Percentiles rank a stretch among this genome's conserved stretches.
Evolutionary conservation across 2,797 vertebrate genomes (phyloP).

Genomic region (Ctenochaetus hawaiiensis): DNA sequence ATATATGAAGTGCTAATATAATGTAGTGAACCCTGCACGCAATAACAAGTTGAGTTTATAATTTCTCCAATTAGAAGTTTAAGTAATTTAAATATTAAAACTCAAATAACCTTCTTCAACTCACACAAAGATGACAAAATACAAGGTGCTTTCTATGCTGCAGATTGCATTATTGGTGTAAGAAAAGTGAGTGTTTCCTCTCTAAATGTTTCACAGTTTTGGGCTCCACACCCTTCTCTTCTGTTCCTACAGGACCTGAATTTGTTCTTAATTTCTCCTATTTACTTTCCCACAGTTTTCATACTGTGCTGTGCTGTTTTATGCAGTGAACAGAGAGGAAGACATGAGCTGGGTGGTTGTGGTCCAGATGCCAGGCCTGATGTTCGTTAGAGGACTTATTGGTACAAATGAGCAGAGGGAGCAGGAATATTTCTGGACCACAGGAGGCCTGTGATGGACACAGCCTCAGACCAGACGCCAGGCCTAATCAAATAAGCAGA

Average conservation of each 20-base stretch:
- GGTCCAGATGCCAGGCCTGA: conserved; percentile 45
- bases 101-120: too few relatives aligned
- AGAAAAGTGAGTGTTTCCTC: too few relatives aligned
- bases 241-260: neutral
- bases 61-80: too few relatives aligned
- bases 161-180: too few relatives aligned
- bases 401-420: conserved; percentile 60
- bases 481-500: conserved; percentile 76
- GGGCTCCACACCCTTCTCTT: too few relatives aligned
- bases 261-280: neutral
- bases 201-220: too few relatives aligned
- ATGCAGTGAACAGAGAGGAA: neutral
- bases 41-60: too few relatives aligned
- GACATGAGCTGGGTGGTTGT: neutral
- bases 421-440: conserved; percentile 48
- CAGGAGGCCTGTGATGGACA: conserved; percentile 50
- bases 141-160: too few relatives aligned
- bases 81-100: too few relatives aligned
- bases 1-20: too few relatives aligned
- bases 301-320: neutral
- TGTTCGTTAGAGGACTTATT: conserved; percentile 51
- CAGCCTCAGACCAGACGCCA: conserved; percentile 54
- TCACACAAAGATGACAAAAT: too few relatives aligned
- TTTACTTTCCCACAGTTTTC: neutral
- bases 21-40: too few relatives aligned